Evolutionary conservation across 1,140 invertebrate species (phyloP).

Genomic region (Procambarus clarkii): DNA sequence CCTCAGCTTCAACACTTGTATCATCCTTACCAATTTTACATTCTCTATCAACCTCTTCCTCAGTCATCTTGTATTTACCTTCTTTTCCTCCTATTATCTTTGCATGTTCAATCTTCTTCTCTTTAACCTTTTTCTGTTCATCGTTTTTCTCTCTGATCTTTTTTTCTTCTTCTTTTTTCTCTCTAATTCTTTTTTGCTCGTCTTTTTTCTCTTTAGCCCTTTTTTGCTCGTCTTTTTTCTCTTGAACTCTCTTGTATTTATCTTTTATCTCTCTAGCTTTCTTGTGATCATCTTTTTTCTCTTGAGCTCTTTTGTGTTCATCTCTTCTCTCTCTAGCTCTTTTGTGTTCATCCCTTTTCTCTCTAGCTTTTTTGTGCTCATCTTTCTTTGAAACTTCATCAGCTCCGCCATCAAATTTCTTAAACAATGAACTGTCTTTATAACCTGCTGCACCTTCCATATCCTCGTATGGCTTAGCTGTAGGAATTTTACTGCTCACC

Average conservation of each 20-base stretch:
- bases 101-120: not conserved
- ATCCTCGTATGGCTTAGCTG: not conserved
- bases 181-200: not conserved
- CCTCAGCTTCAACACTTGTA: not conserved
- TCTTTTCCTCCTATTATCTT: not conserved
- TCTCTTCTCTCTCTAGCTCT: not conserved
- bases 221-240: not conserved
- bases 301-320: not conserved
- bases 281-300: not conserved
- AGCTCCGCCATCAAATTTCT: not conserved
- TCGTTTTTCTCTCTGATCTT: not conserved
- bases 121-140: not conserved
- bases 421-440: not conserved
- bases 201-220: not conserved
- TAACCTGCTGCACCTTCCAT: not conserved
- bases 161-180: not conserved
- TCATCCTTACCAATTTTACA: not conserved
- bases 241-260: not conserved
- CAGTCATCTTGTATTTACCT: not conserved
- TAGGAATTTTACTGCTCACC: too few species aligned
- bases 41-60: not conserved
- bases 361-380: not conserved
- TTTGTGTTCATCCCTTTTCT: not conserved
- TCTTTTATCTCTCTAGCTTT: not conserved
- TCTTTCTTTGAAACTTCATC: too few species aligned